phyloP scores from a whole-genome alignment of 2,113 vertebrate genomes.

The Mormyrus lacerda region DNA sequence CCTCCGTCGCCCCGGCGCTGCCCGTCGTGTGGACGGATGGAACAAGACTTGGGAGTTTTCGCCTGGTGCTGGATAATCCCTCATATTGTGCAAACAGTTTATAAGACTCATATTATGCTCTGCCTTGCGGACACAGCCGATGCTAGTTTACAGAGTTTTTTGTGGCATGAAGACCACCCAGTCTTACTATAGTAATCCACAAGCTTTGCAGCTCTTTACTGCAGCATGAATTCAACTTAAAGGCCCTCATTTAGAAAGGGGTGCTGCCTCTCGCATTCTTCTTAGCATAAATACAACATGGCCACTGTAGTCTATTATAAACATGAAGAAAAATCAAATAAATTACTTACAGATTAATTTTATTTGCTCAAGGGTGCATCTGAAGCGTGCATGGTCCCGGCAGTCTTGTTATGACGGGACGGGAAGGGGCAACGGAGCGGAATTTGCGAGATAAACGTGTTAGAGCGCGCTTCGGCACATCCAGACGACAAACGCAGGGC shows the following conservation, averaged over 20 bases:
- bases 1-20: background rate
- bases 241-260: background rate
- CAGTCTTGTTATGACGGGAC: background rate
- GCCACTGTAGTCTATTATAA: background rate
- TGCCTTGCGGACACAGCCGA: slow-evolving; percentile 16
- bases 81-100: slow-evolving; percentile 25
- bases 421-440: background rate
- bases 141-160: slow-evolving; percentile 21
- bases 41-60: background rate
- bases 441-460: background rate
- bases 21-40: background rate
- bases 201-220: slow-evolving; percentile 19
- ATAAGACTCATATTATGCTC: slow-evolving; percentile 15
- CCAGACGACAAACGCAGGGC: background rate
- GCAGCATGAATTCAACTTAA: background rate
- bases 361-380: background rate
- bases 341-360: background rate
- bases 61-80: slow-evolving; percentile 16
- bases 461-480: background rate
- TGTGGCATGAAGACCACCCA: slow-evolving; percentile 22
- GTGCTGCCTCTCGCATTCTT: background rate
- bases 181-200: slow-evolving; percentile 3
- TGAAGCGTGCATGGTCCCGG: background rate
- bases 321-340: background rate
- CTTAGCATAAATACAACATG: background rate